phyloP scores from a whole-genome alignment of 2,113 vertebrate species.

The Numenius arquata region DNA sequence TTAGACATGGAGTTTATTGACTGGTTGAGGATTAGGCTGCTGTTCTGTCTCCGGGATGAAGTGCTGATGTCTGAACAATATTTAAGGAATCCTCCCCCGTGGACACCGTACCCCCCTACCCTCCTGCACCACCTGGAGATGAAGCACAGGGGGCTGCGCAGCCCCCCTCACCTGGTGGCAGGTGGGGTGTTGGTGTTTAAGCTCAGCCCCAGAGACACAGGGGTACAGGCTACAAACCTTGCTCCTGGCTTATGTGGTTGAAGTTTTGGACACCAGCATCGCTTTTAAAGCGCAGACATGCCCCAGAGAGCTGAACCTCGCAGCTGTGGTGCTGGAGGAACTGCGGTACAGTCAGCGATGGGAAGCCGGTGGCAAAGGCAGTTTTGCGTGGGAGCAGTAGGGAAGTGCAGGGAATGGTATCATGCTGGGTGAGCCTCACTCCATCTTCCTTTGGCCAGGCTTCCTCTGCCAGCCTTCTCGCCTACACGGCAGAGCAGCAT shows the following conservation, averaged over 20 bases:
- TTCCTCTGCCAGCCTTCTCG: background rate
- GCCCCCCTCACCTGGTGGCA: background rate
- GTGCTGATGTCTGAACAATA: background rate
- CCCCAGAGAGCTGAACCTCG: rapidly evolving
- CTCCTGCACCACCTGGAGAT: background rate
- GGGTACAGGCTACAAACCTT: background rate
- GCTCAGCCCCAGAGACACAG: background rate
- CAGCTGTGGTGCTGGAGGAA: background rate
- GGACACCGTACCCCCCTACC: background rate
- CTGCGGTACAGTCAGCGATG: rapidly evolving
- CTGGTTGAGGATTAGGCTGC: background rate
- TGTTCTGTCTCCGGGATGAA: background rate
- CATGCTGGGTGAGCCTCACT: rapidly evolving
- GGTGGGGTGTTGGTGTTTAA: background rate
- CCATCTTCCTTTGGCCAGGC: background rate
- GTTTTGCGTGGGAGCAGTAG: background rate
- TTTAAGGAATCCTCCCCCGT: background rate
- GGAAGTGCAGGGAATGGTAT: background rate
- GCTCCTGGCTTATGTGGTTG: background rate
- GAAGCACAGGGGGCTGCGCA: background rate
- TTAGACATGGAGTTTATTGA: background rate
- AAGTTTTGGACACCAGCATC: background rate
- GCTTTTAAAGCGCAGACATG: rapidly evolving
- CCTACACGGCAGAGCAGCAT: rapidly evolving
- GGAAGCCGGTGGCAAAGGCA: background rate